Evolutionary conservation across 2,113 vertebrate genomes (phyloP), one percentile per base, ranked within the genome.

Genomic region (Anas platyrhynchos): DNA sequence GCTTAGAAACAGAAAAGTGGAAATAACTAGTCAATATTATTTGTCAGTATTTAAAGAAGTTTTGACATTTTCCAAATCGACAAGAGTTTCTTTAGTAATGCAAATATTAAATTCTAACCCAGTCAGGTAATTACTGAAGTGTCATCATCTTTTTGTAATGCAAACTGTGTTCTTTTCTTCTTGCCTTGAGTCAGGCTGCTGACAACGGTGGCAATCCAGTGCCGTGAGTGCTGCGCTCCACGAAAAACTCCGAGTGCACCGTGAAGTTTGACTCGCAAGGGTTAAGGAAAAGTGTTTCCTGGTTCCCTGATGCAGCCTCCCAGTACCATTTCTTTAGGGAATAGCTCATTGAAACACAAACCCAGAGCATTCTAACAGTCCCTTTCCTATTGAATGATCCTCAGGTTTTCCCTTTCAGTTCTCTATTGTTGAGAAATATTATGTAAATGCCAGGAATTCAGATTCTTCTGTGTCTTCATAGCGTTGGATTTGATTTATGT

Each of bases 1-100:
- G 87, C 82, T 76, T 65, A 93, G 90, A 58, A 85, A 92, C 61
- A 44, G 50, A 76, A 86, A 90, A 94, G 69, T 50, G 72, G 92
- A 88, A 88, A 85, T 74, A 56, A 78, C 36, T 62, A 46, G 46
- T 54, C 31, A n/a, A 44, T 71, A 11, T 46, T 91, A 25, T 91
- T 61, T 80, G 46, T 93, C 68, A 32, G 31, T 80, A 41, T 72
- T 72, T 77, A 84, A 90, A 59, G 94, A 50, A 62, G 55, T 83
- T 88, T 92, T 95, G 76, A 76, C 34, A 2, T 86, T 65, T 95
- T 91, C 74, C 56, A 84, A 48, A 44, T 75, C 63, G 29, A 43
- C 72, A 11, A 16, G 43, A 88, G 72, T 88, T 83, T 80, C 44
- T 85, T 81, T 62, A 82, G 77, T 72, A 68, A 56, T 67, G 69